A percentile compares a stretch with the other conserved stretches of the same genome.
Conservation (phyloP, 1,140 invertebrate species). For the Drosophila kurseongensis region DNA sequence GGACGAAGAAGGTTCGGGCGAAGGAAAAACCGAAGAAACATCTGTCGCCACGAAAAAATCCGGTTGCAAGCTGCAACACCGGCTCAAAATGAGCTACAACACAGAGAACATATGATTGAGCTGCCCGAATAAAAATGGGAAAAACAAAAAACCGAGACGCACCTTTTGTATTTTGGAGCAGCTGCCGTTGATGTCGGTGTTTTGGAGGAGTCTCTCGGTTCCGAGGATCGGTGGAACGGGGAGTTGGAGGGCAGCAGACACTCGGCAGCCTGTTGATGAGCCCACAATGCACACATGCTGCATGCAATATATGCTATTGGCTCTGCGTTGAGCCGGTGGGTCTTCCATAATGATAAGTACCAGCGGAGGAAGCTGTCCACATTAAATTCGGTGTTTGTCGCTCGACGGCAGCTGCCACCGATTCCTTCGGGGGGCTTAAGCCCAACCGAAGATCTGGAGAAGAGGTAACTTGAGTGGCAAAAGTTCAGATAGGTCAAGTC, state of each 20-base stretch:
- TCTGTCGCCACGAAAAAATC: slow-evolving; percentile 63
- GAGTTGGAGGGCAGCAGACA: slow-evolving; percentile 26
- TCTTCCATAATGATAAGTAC: slow-evolving; percentile 37
- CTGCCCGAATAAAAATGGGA: slow-evolving; percentile 38
- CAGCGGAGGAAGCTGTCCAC: slow-evolving; percentile 29
- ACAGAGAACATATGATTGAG: slow-evolving; percentile 73
- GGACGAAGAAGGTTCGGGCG: slow-evolving; percentile 9
- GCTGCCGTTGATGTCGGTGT: slow-evolving; percentile 34
- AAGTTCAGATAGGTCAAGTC: slow-evolving; percentile 61
- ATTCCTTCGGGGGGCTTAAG: slow-evolving; percentile 2
- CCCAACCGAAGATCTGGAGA: background rate
- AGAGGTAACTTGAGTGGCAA: slow-evolving; percentile 4
- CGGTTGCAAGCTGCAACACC: slow-evolving; percentile 73
- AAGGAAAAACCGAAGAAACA: slow-evolving; percentile 49
- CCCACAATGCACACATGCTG: slow-evolving; percentile 44
- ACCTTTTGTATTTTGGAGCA: slow-evolving; percentile 67
- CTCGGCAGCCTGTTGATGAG: slow-evolving; percentile 45
- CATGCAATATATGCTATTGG: slow-evolving; percentile 5
- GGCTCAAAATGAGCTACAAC: slow-evolving; percentile 51
- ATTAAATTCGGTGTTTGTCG: slow-evolving; percentile 66
- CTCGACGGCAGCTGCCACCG: slow-evolving; percentile 34
- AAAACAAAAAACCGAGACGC: slow-evolving; percentile 50
- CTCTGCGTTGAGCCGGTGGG: slow-evolving; percentile 19
- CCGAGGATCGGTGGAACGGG: background rate
- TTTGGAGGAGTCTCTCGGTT: slow-evolving; percentile 1